Percentiles rank a stretch among this genome's conserved stretches.
Conservation (phyloP, 30 jellyfish, hydroid and myxozoan genomes). For the Aurelia aurita complex sp. Pacific region DNA sequence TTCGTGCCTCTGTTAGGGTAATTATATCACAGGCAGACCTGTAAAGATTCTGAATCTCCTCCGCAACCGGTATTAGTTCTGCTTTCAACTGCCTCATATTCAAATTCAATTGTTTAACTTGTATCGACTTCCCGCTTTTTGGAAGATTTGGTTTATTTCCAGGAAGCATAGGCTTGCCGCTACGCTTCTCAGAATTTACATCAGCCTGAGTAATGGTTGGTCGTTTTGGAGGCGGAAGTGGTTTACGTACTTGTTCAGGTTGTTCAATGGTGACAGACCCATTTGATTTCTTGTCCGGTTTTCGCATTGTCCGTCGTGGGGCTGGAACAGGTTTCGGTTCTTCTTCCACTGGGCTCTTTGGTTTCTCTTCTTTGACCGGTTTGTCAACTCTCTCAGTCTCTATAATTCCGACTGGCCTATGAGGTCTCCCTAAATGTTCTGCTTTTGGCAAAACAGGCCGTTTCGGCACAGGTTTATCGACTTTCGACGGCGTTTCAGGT, state of each 20-base stretch:
- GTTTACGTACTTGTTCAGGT: slow-evolving; percentile 1
- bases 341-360: neutral
- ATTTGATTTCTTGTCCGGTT: slow-evolving; percentile 17
- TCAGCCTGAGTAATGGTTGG: slow-evolving; percentile 6
- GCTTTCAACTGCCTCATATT: slow-evolving; percentile 39
- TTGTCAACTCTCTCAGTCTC: neutral
- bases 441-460: slow-evolving; percentile 36
- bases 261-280: slow-evolving; percentile 10
- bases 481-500: neutral
- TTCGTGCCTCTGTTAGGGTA: slow-evolving; percentile 66
- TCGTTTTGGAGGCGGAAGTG: slow-evolving; percentile 45
- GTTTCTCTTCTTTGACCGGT: neutral
- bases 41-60: slow-evolving; percentile 50
- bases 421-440: slow-evolving; percentile 12
- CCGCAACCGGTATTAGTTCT: slow-evolving; percentile 74
- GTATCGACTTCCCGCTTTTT: slow-evolving; percentile 16
- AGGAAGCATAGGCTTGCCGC: slow-evolving; percentile 43
- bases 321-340: slow-evolving; percentile 68
- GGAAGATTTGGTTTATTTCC: slow-evolving; percentile 66
- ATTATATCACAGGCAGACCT: slow-evolving; percentile 57
- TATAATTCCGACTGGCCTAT: slow-evolving; percentile 16
- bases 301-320: slow-evolving; percentile 44
- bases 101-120: slow-evolving; percentile 17
- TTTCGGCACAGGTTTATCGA: slow-evolving; percentile 42
- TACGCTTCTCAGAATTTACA: neutral